These are phyloP conservation scores for Paracentrotus lividus DNA, from an alignment of 53 echinoderm and acorn worm species.

Conservation along the genomic window DNA sequence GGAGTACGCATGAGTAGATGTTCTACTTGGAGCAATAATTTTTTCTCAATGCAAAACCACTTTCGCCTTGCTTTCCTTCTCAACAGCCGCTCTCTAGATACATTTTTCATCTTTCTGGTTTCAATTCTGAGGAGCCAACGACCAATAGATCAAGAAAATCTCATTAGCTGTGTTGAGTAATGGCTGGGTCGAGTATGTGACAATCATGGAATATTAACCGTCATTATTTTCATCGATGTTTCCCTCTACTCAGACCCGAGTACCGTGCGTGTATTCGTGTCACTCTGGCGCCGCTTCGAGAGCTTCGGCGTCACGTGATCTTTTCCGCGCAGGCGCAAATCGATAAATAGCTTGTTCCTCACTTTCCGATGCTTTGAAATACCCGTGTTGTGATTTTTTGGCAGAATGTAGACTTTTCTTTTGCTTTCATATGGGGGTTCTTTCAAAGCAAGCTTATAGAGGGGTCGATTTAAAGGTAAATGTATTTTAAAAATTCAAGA, in stretches of 20 bases:
- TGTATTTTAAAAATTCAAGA: too few species aligned
- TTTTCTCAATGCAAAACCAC: constrained; percentile 40
- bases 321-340: constrained; percentile 10
- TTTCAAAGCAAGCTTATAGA: background rate
- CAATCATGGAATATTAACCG: constrained; percentile 62
- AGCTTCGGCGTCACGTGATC: background rate
- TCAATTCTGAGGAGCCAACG: constrained; percentile 9
- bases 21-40: constrained; percentile 39
- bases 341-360: constrained; percentile 11
- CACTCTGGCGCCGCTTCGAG: constrained; percentile 38
- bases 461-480: background rate
- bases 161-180: constrained; percentile 61
- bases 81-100: constrained; percentile 48
- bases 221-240: constrained; percentile 55
- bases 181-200: constrained; percentile 50
- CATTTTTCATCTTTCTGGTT: constrained; percentile 27
- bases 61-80: constrained; percentile 35
- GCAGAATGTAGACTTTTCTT: background rate
- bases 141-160: constrained; percentile 64
- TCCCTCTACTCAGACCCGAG: constrained; percentile 28
- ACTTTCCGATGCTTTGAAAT: background rate
- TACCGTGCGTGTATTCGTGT: constrained; percentile 27
- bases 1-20: constrained; percentile 33
- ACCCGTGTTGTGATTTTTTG: background rate
- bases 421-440: background rate